Evolutionary conservation across 1,140 invertebrate genomes (phyloP).

Genomic region (Bombus pyrosoma): DNA sequence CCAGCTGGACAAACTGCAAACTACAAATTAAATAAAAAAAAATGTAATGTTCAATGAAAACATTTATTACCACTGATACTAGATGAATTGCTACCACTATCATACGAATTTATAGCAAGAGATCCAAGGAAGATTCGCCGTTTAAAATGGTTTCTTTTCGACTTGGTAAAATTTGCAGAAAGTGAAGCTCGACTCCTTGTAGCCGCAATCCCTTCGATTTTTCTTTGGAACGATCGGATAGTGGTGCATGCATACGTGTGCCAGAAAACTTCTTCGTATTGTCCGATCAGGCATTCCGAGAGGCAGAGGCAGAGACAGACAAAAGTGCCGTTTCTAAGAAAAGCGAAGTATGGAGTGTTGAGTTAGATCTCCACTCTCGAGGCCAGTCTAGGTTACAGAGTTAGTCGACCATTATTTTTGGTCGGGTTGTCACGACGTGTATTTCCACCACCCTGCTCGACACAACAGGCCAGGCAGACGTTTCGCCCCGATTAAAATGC

Average conservation of each 20-base stretch:
- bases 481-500: constrained; percentile 35
- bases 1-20: no score
- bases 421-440: constrained; percentile 39
- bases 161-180: neutral
- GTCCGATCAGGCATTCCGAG: neutral
- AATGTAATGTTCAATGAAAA: no score
- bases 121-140: neutral
- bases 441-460: constrained; percentile 26
- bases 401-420: constrained; percentile 56
- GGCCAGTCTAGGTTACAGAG: constrained; percentile 55
- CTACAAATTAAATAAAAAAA: no score
- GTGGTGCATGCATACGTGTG: neutral
- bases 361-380: constrained; percentile 17
- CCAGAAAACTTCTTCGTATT: constrained; percentile 4
- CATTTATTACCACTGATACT: no score
- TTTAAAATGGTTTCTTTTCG: neutral
- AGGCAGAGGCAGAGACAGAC: neutral
- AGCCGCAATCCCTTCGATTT: neutral
- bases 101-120: neutral
- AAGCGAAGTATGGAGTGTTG: constrained; percentile 34
- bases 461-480: constrained; percentile 15
- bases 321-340: constrained; percentile 52
- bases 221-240: neutral
- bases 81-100: no score
- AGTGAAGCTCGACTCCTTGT: neutral